A percentile compares a stretch with the other conserved stretches of the same genome.
These are phyloP conservation scores for Orussus abietinus DNA, from an alignment of 1,140 invertebrate genomes.

Conservation along the genomic window DNA sequence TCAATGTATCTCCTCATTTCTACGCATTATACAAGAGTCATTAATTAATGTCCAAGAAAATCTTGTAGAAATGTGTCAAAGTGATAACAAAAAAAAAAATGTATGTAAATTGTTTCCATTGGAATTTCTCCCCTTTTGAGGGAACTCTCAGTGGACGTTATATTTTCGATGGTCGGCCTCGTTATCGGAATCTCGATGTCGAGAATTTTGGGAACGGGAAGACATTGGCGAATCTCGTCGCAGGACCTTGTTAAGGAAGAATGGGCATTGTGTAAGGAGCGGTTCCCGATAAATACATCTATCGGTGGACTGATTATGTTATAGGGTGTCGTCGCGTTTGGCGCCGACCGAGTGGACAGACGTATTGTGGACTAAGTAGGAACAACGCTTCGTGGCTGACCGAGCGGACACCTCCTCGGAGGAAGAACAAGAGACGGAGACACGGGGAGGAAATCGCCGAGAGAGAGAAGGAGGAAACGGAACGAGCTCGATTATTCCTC, in stretches of 20 bases:
- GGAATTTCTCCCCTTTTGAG: no score
- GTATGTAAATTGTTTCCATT: no score
- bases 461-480: constrained; percentile 8
- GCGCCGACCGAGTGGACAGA: constrained; percentile 13
- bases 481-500: constrained; percentile 26
- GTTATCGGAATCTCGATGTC: no score
- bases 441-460: neutral
- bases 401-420: neutral
- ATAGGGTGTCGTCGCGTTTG: constrained; percentile 23
- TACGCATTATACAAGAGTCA: no score
- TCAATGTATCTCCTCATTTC: no score
- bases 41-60: no score
- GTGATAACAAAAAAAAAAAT: no score
- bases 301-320: constrained; percentile 37
- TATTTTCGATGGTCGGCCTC: no score
- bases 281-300: constrained; percentile 33
- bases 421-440: constrained; percentile 4
- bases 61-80: no score
- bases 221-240: constrained; percentile 20
- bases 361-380: constrained; percentile 30
- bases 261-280: constrained; percentile 34
- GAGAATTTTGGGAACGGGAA: constrained; percentile 13
- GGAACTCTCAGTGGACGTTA: no score
- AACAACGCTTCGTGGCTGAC: constrained; percentile 17
- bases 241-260: no score